phyloP scores from a whole-genome alignment of 2,888 invertebrate genomes.

The Drosophila incognita region DNA sequence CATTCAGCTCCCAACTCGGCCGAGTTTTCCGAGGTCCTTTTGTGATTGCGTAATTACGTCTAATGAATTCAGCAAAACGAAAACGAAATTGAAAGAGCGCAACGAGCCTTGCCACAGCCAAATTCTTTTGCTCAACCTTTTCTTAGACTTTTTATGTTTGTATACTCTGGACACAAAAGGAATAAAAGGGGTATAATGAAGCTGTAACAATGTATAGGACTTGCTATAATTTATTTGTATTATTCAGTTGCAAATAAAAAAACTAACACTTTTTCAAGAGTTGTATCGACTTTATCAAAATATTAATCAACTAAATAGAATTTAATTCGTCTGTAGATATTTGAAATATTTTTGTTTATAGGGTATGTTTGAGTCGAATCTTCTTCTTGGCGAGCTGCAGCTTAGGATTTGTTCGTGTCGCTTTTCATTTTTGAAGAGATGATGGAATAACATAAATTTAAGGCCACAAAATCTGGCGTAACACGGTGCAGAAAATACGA shows the following conservation, averaged over 20 bases:
- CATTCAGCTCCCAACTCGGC: slow-evolving; percentile 30
- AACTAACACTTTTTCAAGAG: neutral
- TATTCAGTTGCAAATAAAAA: neutral
- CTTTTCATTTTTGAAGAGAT: slow-evolving; percentile 43
- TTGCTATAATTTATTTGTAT: neutral
- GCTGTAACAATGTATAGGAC: neutral
- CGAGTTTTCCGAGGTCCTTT: slow-evolving; percentile 44
- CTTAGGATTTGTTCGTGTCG: slow-evolving; percentile 35
- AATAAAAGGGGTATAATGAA: too few species aligned
- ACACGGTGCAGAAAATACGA: slow-evolving; percentile 20
- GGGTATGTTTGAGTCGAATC: neutral
- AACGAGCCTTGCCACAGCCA: slow-evolving; percentile 27
- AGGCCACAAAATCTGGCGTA: slow-evolving; percentile 10
- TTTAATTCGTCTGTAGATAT: neutral
- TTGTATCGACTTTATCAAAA: neutral
- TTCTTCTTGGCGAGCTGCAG: slow-evolving; percentile 18
- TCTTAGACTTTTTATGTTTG: slow-evolving; percentile 4
- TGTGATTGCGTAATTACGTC: slow-evolving; percentile 75
- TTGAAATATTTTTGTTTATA: neutral
- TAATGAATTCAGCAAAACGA: slow-evolving; percentile 72
- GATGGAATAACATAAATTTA: slow-evolving; percentile 43
- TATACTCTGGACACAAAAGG: neutral
- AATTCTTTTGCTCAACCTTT: slow-evolving; percentile 27
- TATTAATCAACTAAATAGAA: neutral
- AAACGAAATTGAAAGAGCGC: slow-evolving; percentile 66